These are phyloP conservation scores for Pardosa pseudoannulata DNA, from an alignment of 2,888 invertebrate species.

Conservation along the genomic window DNA sequence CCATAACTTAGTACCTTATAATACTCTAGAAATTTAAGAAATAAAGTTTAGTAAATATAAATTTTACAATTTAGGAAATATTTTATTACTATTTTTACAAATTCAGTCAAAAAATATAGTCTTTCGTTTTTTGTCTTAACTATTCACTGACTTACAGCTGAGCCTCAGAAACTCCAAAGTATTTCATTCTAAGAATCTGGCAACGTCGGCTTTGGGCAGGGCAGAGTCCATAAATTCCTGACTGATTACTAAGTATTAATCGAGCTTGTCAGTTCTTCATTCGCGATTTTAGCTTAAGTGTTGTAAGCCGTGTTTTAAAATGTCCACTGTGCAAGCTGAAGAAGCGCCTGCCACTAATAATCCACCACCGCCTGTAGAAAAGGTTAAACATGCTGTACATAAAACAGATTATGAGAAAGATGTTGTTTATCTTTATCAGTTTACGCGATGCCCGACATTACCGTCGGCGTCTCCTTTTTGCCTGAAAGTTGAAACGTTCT, in stretches of 20 bases:
- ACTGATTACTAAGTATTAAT: constrained; percentile 29
- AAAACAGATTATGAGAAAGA: constrained; percentile 94
- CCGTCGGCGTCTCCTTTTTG: constrained; percentile 95
- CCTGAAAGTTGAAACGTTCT: constrained; percentile 97
- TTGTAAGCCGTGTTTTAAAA: constrained; percentile 15
- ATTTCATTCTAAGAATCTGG: constrained; percentile 19
- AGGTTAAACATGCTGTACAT: constrained; percentile 83
- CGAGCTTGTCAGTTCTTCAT: constrained; percentile 24
- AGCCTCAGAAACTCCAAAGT: too few relatives aligned
- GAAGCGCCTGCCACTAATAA: constrained; percentile 57
- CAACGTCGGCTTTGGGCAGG: constrained; percentile 60
- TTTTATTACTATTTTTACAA: too few relatives aligned
- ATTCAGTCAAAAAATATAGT: too few relatives aligned
- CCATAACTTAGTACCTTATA: too few relatives aligned
- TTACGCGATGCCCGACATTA: constrained; percentile 91
- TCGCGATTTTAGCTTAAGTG: background rate
- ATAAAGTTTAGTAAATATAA: too few relatives aligned
- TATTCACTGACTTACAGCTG: background rate
- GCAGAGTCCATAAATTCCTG: constrained; percentile 38
- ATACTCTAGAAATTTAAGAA: too few relatives aligned
- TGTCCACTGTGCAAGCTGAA: constrained; percentile 61
- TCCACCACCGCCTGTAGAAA: constrained; percentile 34
- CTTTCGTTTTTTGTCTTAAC: background rate
- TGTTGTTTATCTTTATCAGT: constrained; percentile 94
- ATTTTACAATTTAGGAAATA: too few relatives aligned